Evolutionary conservation across 2,888 invertebrate genomes (phyloP).

Genomic region (Prosopocoilus inquinatus): DNA sequence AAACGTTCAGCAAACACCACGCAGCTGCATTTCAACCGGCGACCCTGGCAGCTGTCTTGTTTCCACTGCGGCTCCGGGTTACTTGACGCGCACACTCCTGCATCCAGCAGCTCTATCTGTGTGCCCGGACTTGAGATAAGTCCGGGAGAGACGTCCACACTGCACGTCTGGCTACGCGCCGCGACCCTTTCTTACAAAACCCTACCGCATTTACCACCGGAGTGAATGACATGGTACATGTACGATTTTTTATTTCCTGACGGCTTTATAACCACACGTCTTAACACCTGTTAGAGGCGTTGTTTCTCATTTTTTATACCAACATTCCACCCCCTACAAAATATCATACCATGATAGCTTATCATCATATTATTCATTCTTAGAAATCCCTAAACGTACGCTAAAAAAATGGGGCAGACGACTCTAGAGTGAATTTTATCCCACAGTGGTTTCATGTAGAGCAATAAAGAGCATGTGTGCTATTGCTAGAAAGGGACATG

Average conservation of each 20-base stretch:
- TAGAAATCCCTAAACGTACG: too few species aligned
- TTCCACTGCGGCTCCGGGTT: slow-evolving; percentile 48
- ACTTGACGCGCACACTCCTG: slow-evolving; percentile 45
- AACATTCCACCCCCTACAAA: too few species aligned
- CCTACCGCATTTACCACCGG: too few species aligned
- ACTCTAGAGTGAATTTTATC: too few species aligned
- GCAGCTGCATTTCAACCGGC: slow-evolving; percentile 19
- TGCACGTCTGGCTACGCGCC: neutral
- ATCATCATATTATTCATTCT: too few species aligned
- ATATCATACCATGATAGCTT: too few species aligned
- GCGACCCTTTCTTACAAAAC: neutral
- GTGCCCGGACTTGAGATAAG: slow-evolving; percentile 43
- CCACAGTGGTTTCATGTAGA: too few species aligned
- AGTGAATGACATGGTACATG: too few species aligned
- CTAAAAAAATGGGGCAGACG: too few species aligned
- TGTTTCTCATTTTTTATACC: too few species aligned
- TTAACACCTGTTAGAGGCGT: slow-evolving; percentile 10
- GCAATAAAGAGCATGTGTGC: too few species aligned
- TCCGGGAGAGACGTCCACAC: slow-evolving; percentile 28
- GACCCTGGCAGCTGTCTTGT: slow-evolving; percentile 47
- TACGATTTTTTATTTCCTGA: slow-evolving; percentile 4
- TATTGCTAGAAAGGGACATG: too few species aligned
- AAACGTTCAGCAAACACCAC: slow-evolving; percentile 9
- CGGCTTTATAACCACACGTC: slow-evolving; percentile 9
- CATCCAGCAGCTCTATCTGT: slow-evolving; percentile 44